Evolutionary conservation across 2,113 vertebrate genomes (phyloP).

Genomic region (Zosterops borbonicus): DNA sequence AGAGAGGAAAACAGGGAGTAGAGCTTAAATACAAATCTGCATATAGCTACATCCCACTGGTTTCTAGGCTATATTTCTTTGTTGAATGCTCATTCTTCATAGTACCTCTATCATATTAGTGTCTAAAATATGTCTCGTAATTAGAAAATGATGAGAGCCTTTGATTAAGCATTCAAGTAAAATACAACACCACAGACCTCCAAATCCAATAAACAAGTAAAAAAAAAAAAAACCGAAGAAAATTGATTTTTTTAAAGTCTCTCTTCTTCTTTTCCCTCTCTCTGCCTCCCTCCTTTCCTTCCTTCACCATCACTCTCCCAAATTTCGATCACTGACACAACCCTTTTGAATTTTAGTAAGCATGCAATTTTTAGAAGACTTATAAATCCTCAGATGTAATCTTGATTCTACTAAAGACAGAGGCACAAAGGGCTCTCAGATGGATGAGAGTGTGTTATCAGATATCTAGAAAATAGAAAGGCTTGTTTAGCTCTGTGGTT

Average conservation of each 20-base stretch:
- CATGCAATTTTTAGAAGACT: not conserved
- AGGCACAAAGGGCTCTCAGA: not conserved
- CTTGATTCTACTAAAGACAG: not conserved
- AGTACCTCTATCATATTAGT: not conserved
- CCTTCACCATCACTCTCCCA: not conserved
- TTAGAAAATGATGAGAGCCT: not conserved
- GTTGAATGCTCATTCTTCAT: not conserved
- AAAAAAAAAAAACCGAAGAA: not conserved
- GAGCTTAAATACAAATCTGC: not conserved
- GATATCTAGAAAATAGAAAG: not conserved
- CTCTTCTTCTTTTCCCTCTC: not conserved
- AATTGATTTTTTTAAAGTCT: accelerated
- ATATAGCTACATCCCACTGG: not conserved
- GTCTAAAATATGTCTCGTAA: not conserved
- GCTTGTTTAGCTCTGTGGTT: not conserved
- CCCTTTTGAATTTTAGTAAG: not conserved
- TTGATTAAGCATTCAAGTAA: not conserved
- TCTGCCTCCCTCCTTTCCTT: not conserved
- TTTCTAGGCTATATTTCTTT: not conserved
- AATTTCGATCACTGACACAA: not conserved
- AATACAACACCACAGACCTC: not conserved
- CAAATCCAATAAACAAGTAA: not conserved
- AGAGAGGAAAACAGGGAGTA: not conserved
- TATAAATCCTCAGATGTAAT: not conserved
- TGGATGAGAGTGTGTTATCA: not conserved